These are phyloP conservation scores for Serripes groenlandicus DNA, from an alignment of 2,888 invertebrate genomes.

Conservation along the genomic window DNA sequence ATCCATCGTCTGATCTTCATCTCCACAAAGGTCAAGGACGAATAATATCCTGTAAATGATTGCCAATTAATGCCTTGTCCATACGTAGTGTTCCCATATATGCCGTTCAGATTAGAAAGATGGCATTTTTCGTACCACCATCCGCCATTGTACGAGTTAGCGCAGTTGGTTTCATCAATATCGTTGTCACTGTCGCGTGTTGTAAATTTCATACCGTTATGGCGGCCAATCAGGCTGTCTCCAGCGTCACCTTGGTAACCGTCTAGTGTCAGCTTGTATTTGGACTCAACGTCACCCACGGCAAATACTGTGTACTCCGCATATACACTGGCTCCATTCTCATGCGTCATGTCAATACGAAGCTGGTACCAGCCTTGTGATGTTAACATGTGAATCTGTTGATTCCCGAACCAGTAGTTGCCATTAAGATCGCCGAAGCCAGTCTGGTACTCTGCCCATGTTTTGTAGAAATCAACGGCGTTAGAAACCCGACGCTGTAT, in stretches of 20 bases:
- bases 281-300: slow-evolving; percentile 1
- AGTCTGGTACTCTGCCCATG: slow-evolving; percentile 32
- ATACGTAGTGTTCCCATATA: slow-evolving; percentile 14
- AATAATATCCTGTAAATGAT: neutral
- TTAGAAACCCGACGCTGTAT: slow-evolving; percentile 39
- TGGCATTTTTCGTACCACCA: slow-evolving; percentile 55
- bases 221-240: slow-evolving; percentile 9
- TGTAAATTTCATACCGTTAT: slow-evolving; percentile 21
- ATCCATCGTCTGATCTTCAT: slow-evolving; percentile 33
- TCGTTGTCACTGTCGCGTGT: slow-evolving; percentile 45
- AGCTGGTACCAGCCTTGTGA: slow-evolving; percentile 11
- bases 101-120: slow-evolving; percentile 41
- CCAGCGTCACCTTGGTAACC: slow-evolving; percentile 37
- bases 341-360: slow-evolving; percentile 31
- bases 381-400: slow-evolving; percentile 19
- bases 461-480: slow-evolving; percentile 33
- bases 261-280: slow-evolving; percentile 19
- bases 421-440: slow-evolving; percentile 43
- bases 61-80: slow-evolving; percentile 44
- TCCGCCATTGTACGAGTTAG: slow-evolving; percentile 23
- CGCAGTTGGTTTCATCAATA: slow-evolving; percentile 16
- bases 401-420: slow-evolving; percentile 49
- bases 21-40: slow-evolving; percentile 1
- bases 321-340: neutral
- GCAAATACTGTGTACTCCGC: slow-evolving; percentile 26